Conservation (phyloP, 2,113 vertebrate genomes). For the Nymphicus hollandicus region DNA sequence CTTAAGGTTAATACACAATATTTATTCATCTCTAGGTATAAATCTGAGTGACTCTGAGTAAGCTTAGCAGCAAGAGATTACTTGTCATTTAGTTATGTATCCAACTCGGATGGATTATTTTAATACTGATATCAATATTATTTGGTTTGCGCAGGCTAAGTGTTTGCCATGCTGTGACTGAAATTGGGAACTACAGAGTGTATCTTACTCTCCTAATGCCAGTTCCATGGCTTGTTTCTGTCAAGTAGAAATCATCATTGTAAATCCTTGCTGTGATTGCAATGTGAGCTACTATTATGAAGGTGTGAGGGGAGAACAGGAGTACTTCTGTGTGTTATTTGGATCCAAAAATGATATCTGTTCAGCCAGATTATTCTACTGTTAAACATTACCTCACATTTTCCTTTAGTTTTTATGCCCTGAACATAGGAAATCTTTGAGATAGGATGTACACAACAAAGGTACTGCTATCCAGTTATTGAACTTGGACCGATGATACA, state of each 20-base stretch:
- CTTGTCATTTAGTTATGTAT: not conserved
- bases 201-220: not conserved
- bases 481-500: fast-evolving
- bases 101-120: slow-evolving; percentile 19
- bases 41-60: not conserved
- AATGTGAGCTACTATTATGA: not conserved
- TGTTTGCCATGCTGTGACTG: not conserved
- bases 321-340: not conserved
- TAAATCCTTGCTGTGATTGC: not conserved
- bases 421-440: not conserved
- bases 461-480: not conserved
- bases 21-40: not conserved
- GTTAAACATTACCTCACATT: not conserved
- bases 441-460: not conserved
- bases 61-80: slow-evolving; percentile 10
- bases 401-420: not conserved
- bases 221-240: not conserved
- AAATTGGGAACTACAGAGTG: not conserved
- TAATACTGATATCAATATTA: not conserved
- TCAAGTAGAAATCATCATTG: not conserved
- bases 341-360: not conserved
- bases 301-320: not conserved
- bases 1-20: not conserved
- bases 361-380: not conserved
- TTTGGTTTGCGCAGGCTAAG: not conserved